These are phyloP conservation scores for Varroa destructor DNA, from an alignment of 1,140 invertebrate species.

Conservation along the genomic window DNA sequence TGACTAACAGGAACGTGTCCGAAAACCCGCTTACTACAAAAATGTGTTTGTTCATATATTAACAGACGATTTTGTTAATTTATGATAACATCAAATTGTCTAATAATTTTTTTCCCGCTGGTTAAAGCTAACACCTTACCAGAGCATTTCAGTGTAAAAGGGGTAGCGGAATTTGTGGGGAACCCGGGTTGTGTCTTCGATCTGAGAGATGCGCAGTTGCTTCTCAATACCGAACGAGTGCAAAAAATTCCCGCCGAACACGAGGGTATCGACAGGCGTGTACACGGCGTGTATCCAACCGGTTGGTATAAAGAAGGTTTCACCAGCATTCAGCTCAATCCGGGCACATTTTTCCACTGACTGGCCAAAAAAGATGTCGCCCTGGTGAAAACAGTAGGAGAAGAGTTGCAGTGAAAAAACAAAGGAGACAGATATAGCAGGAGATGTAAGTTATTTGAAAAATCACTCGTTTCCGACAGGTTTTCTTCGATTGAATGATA, in stretches of 20 bases:
- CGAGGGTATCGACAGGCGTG: constrained; percentile 83
- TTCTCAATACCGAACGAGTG: constrained; percentile 68
- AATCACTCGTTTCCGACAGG: too few species aligned
- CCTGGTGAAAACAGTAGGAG: constrained; percentile 67
- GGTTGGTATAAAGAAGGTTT: constrained; percentile 91
- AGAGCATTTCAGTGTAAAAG: constrained; percentile 92
- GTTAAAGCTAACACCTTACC: constrained; percentile 42
- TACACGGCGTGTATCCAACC: constrained; percentile 98
- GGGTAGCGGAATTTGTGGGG: constrained; percentile 93
- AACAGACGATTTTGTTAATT: too few species aligned
- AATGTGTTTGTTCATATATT: too few species aligned
- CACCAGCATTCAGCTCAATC: constrained; percentile 57
- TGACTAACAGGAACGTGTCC: too few species aligned
- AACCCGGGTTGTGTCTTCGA: constrained; percentile 48
- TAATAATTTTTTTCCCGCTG: too few species aligned
- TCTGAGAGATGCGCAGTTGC: constrained; percentile 53
- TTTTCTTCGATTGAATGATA: too few species aligned
- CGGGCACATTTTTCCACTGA: constrained; percentile 80
- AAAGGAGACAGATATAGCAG: not conserved
- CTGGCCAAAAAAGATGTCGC: constrained; percentile 87
- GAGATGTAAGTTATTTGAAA: not conserved
- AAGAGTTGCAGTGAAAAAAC: not conserved
- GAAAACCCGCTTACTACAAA: too few species aligned
- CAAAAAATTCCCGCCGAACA: constrained; percentile 95
- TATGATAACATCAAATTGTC: too few species aligned